Evolutionary conservation across 2,888 invertebrate species (phyloP).

Genomic region (Philopedon plagiatum): DNA sequence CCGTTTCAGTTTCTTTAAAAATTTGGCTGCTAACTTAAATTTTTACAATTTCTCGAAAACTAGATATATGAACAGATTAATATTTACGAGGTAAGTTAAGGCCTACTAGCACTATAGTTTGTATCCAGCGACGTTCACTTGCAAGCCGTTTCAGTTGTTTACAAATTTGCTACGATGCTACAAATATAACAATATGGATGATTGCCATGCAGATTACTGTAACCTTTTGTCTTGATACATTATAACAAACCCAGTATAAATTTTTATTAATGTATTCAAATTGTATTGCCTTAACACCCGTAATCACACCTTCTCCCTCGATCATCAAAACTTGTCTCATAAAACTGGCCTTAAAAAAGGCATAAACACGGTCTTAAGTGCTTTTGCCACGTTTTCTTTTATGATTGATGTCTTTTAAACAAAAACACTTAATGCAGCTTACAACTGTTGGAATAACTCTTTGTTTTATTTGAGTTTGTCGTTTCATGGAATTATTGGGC

Average conservation of each 20-base stretch:
- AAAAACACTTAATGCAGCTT: constrained; percentile 45
- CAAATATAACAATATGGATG: too few species aligned
- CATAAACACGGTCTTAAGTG: constrained; percentile 31
- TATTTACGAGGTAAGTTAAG: too few species aligned
- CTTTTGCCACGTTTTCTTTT: constrained; percentile 37
- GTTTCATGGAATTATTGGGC: constrained; percentile 31
- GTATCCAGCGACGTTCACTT: too few species aligned
- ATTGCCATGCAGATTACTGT: too few species aligned
- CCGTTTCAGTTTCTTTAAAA: too few species aligned
- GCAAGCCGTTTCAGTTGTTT: too few species aligned
- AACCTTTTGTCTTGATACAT: neutral
- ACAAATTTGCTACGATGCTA: too few species aligned
- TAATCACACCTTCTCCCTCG: constrained; percentile 19
- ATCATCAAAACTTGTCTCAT: constrained; percentile 29
- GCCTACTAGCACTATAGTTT: too few species aligned
- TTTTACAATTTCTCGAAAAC: too few species aligned
- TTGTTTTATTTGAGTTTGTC: constrained; percentile 44
- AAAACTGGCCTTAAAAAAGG: constrained; percentile 36
- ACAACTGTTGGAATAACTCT: constrained; percentile 39
- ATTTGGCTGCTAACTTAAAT: too few species aligned
- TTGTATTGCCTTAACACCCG: constrained; percentile 10
- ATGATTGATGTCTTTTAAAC: constrained; percentile 42
- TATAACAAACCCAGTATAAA: neutral
- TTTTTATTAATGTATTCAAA: constrained; percentile 19
- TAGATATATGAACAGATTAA: too few species aligned